phyloP scores from a whole-genome alignment of 1,140 invertebrate genomes.

The Campodea augens region DNA sequence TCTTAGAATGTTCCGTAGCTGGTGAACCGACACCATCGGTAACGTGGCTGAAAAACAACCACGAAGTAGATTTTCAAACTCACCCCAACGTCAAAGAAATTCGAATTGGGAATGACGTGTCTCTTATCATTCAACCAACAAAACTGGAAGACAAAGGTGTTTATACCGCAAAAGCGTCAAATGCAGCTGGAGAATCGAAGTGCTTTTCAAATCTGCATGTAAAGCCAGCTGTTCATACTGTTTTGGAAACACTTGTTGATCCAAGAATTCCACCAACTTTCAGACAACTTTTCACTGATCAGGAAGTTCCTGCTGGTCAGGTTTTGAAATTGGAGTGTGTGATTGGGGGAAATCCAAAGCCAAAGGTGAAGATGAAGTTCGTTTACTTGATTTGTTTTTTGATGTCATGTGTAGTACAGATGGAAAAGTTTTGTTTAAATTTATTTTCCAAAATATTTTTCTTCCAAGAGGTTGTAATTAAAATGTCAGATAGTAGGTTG shows the following conservation, averaged over 20 bases:
- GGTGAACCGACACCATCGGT: constrained; percentile 49
- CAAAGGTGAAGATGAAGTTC: constrained; percentile 44
- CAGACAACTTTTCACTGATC: constrained; percentile 40
- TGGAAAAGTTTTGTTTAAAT: too few species aligned
- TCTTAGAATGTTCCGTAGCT: constrained; percentile 45
- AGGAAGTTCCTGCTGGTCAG: constrained; percentile 28
- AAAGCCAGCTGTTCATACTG: constrained; percentile 23
- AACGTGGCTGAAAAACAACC: constrained; percentile 53
- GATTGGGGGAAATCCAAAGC: constrained; percentile 45
- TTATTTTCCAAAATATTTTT: too few species aligned
- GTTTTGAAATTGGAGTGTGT: constrained; percentile 48
- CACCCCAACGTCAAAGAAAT: too few species aligned
- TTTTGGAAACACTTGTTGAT: neutral
- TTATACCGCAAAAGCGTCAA: constrained; percentile 52
- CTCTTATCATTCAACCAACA: too few species aligned
- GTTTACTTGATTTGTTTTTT: too few species aligned
- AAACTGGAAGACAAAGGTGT: constrained; percentile 50
- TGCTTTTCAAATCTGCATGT: constrained; percentile 59
- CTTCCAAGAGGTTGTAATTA: too few species aligned
- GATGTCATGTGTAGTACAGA: too few species aligned
- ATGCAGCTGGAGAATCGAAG: constrained; percentile 52
- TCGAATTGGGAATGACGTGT: too few species aligned
- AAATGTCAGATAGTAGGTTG: too few species aligned
- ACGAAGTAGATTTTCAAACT: constrained; percentile 33
- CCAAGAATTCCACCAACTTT: constrained; percentile 34